Conservation (phyloP, 2,797 vertebrate species). For the Salarias fasciatus region DNA sequence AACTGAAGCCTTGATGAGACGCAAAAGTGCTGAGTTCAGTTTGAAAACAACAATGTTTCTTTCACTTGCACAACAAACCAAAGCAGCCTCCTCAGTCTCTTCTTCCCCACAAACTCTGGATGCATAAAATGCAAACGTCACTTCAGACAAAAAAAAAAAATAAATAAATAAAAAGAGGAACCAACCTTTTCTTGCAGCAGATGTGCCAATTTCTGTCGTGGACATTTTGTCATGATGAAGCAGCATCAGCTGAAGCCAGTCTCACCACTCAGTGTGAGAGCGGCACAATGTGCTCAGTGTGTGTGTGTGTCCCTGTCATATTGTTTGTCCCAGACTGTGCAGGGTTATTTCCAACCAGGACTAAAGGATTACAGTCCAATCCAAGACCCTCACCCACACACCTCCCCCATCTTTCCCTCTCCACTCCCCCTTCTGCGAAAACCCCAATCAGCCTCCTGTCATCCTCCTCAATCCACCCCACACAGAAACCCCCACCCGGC, state of each 20-base stretch:
- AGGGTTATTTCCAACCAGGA: constrained; percentile 66
- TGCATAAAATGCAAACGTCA: constrained; percentile 11
- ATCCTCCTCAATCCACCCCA: constrained; percentile 27
- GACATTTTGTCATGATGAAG: constrained; percentile 67
- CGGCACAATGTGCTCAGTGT: constrained; percentile 20
- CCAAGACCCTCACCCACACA: constrained; percentile 52
- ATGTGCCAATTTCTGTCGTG: constrained; percentile 58
- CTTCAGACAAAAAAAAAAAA: neutral
- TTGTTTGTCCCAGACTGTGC: constrained; percentile 60
- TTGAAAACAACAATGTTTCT: neutral
- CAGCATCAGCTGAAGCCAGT: constrained; percentile 33
- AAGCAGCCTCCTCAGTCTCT: neutral
- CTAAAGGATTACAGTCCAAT: constrained; percentile 77
- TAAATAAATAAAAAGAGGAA: constrained; percentile 29
- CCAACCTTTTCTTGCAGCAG: constrained; percentile 73
- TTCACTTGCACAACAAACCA: neutral
- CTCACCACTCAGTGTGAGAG: constrained; percentile 19
- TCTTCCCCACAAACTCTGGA: neutral
- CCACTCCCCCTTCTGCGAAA: constrained; percentile 21
- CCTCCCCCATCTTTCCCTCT: constrained; percentile 45
- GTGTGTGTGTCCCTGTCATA: constrained; percentile 37
- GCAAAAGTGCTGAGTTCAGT: neutral
- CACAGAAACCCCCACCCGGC: constrained; percentile 46
- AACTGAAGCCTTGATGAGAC: neutral
- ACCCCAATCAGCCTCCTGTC: constrained; percentile 29